phyloP scores from a whole-genome alignment of 23 tunicate species.

The Trididemnum nubilum region DNA sequence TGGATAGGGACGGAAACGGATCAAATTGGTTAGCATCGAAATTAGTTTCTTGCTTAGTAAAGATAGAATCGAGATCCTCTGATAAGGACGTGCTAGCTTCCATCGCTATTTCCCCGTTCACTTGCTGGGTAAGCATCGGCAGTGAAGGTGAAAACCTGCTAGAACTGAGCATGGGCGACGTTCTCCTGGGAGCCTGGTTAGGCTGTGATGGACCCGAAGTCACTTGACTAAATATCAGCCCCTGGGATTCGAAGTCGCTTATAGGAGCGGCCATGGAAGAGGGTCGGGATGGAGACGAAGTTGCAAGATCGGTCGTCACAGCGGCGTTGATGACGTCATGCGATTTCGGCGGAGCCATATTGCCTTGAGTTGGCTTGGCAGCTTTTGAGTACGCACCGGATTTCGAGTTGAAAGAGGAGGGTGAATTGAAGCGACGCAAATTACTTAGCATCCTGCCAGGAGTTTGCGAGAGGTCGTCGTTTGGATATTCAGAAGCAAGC shows the following conservation, averaged over 20 bases:
- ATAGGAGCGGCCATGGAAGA: not conserved
- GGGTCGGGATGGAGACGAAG: not conserved
- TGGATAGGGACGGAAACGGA: no score
- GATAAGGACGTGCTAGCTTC: no score
- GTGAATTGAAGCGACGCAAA: slow-evolving; percentile 48
- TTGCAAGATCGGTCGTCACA: not conserved
- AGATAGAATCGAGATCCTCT: no score
- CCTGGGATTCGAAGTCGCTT: not conserved
- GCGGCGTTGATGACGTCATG: not conserved
- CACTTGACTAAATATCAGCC: not conserved
- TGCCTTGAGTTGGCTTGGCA: not conserved
- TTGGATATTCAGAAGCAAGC: no score
- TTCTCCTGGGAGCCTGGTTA: no score
- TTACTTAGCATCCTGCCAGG: slow-evolving; percentile 37
- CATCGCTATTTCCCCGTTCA: no score
- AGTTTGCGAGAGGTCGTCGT: not conserved
- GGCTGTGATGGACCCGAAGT: no score
- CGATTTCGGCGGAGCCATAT: not conserved
- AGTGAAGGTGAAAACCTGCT: no score
- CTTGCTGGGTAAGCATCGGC: no score
- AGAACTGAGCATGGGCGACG: no score
- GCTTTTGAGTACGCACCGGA: not conserved
- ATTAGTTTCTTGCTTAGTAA: no score
- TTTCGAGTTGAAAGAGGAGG: slow-evolving; percentile 32
- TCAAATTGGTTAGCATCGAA: no score